Evolutionary conservation across 1,140 invertebrate genomes (phyloP).

Genomic region (Idris sp.): DNA sequence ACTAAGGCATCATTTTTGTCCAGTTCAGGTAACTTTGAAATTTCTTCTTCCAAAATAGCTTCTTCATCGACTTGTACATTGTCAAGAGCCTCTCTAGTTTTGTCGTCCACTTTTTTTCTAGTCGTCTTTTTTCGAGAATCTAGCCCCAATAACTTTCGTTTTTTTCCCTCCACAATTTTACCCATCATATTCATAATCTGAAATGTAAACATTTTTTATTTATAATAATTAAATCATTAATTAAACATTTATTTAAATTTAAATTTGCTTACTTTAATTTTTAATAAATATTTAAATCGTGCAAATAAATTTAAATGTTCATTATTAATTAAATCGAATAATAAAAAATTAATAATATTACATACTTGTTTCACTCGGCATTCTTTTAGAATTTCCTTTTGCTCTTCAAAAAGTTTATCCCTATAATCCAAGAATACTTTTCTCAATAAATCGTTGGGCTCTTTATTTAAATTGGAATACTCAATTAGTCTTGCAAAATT

Average conservation of each 20-base stretch:
- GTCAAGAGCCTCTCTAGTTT: conserved; percentile 64
- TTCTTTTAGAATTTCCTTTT: conserved; percentile 80
- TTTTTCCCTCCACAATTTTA: conserved; percentile 83
- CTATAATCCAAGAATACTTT: conserved; percentile 77
- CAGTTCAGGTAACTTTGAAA: conserved; percentile 80
- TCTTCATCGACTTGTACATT: conserved; percentile 77
- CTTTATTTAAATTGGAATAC: conserved; percentile 72
- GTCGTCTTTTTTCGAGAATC: conserved; percentile 70
- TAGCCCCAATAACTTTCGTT: conserved; percentile 79
- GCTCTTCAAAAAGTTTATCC: conserved; percentile 78
- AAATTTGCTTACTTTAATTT: too few relatives aligned
- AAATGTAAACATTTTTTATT: not conserved
- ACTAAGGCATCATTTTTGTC: conserved; percentile 77
- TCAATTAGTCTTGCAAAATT: conserved; percentile 27
- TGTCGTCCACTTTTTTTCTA: conserved; percentile 68
- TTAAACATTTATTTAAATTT: too few relatives aligned
- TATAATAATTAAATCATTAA: not conserved
- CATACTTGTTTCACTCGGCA: conserved; percentile 80
- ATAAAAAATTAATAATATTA: conserved; percentile 1
- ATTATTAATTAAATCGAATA: conserved; percentile 15
- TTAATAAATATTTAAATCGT: too few relatives aligned
- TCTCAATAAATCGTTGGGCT: conserved; percentile 74
- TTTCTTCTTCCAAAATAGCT: conserved; percentile 81
- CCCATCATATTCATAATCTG: conserved; percentile 77
- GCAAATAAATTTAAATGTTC: too few relatives aligned